Evolutionary conservation across 2,797 vertebrate genomes (phyloP), one percentile per base, ranked within the genome.

Genomic region (Myripristis murdjan): DNA sequence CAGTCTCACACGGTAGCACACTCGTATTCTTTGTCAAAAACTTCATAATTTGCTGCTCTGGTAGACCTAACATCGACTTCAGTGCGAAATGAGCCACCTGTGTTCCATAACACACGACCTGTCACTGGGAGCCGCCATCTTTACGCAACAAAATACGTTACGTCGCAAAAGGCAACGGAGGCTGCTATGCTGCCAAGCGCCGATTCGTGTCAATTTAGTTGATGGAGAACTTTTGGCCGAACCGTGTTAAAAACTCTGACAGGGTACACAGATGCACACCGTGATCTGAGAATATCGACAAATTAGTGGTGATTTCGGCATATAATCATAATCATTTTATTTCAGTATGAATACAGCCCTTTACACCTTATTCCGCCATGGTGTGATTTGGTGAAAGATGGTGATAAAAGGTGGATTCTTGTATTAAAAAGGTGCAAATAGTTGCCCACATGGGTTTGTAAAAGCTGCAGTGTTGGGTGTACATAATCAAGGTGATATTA

Each of bases 51-150:
- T 48, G 0, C 2, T 11, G 0, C 43, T 1, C 15, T 9, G 1
- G 67, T 3, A 4, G 0, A 14, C 0, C 1, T 37, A 10, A 52
- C 8, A 37, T 16, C 20, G 1, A 47, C n/a, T 43, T 73, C 9
- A 57, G 24, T 43, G 3, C 9, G 15, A 12, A 10, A 68, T 31
- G 3, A 49, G 67, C 16, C 0, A 41, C 11, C 7, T 15, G 0
- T 64, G 66, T 79, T 87, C 80, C 65, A 70, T 80, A 87, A 87
- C 84, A 88, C 87, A 87, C 83, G 82, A 90, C 84, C 89, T 86
- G 68, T 41, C 41, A 81, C 64, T 63, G 91, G n/a, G 68, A 2
- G 93, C 84, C 61, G 94, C 94, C 95, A 96, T 96, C 64, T 94
- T 94, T 57, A 2, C 8, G 3, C 62, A 18, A 28, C 86, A 77